Evolutionary conservation across 23 tunicate species (phyloP).

Genomic region (Trididemnum nubilum): DNA sequence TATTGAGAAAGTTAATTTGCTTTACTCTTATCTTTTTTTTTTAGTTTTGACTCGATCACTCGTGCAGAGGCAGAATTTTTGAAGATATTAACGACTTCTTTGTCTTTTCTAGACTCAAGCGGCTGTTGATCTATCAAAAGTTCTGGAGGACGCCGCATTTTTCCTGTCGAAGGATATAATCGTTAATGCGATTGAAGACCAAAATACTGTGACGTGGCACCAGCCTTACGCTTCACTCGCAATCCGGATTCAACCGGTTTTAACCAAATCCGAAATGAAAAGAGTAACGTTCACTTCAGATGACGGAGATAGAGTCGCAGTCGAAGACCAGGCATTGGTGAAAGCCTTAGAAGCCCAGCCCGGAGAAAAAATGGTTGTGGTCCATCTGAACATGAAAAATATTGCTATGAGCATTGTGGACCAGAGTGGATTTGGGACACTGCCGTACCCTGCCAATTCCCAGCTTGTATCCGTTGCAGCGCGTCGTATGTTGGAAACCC

Average conservation of each 20-base stretch:
- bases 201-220: conserved; percentile 14
- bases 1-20: too few relatives aligned
- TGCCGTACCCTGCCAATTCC: conserved; percentile 51
- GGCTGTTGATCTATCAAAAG: conserved; percentile 31
- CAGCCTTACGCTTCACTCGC: conserved; percentile 58
- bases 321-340: conserved; percentile 38
- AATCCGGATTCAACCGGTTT: conserved; percentile 56
- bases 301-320: conserved; percentile 19
- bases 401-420: conserved; percentile 66
- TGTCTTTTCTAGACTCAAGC: conserved; percentile 54
- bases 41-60: too few relatives aligned
- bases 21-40: too few relatives aligned
- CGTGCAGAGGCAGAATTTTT: too few relatives aligned
- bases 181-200: neutral
- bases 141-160: conserved; percentile 74
- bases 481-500: neutral
- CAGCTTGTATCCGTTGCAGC: conserved; percentile 49
- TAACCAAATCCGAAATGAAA: neutral
- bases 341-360: conserved; percentile 6
- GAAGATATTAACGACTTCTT: too few relatives aligned
- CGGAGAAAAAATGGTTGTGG: conserved; percentile 47
- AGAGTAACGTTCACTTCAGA: conserved; percentile 12
- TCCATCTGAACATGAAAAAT: conserved; percentile 45
- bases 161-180: conserved; percentile 63
- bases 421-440: conserved; percentile 27